These are phyloP conservation scores for Cryptomyrus ogoouensis DNA, from an alignment of 2,113 vertebrate genomes.

Conservation along the genomic window DNA sequence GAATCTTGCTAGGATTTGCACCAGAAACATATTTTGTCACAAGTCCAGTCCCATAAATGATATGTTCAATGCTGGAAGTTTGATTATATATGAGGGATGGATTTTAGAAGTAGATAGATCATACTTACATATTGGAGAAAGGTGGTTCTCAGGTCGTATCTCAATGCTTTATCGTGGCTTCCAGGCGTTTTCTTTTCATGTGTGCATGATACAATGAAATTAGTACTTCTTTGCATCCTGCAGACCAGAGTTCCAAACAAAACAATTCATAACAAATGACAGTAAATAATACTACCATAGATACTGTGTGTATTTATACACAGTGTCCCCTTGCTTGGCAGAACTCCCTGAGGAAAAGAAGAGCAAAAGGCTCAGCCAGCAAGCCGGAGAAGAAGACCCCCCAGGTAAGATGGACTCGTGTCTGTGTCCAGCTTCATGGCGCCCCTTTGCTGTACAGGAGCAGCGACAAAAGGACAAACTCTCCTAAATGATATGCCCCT, in stretches of 20 bases:
- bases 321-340: constrained; percentile 45
- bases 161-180: not conserved
- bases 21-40: not conserved
- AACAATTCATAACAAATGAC: not conserved
- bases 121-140: not conserved
- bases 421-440: not conserved
- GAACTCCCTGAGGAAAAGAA: constrained; percentile 82
- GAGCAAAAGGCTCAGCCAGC: constrained; percentile 60
- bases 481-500: not conserved
- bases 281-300: not conserved
- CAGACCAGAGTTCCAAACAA: not conserved
- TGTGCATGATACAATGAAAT: not conserved
- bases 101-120: not conserved
- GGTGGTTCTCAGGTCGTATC: not conserved
- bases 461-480: not conserved
- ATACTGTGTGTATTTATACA: not conserved
- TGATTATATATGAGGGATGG: not conserved
- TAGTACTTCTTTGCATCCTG: not conserved
- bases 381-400: constrained; percentile 79
- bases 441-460: not conserved
- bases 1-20: not conserved
- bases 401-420: constrained; percentile 57
- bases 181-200: not conserved
- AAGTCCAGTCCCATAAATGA: not conserved
- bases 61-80: not conserved